phyloP scores from a whole-genome alignment of 2,888 invertebrate genomes.

The Malacosoma neustria region DNA sequence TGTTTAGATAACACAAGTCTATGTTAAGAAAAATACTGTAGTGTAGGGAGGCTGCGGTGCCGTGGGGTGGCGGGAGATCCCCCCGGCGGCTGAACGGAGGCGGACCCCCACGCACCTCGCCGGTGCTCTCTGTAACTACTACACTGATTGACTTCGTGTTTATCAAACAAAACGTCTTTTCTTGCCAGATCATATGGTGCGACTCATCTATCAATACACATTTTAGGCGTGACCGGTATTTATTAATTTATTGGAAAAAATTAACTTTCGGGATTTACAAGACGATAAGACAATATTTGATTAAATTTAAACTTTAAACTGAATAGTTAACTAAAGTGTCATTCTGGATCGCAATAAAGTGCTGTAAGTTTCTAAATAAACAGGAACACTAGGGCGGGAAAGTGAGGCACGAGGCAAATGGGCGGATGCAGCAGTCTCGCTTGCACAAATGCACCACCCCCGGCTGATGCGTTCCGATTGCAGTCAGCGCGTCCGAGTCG shows the following conservation, averaged over 20 bases:
- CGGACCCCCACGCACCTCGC: constrained; percentile 32
- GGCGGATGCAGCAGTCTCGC: constrained; percentile 70
- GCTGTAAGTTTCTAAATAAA: constrained; percentile 42
- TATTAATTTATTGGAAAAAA: too few species aligned
- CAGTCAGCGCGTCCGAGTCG: constrained; percentile 59
- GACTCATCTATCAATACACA: neutral
- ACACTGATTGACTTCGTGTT: constrained; percentile 11
- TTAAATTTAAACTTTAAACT: neutral
- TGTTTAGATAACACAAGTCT: neutral
- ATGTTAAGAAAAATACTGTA: constrained; percentile 14
- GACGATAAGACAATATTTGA: too few species aligned
- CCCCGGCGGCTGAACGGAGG: constrained; percentile 44
- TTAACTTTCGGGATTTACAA: too few species aligned
- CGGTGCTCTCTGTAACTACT: constrained; percentile 18
- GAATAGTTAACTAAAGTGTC: constrained; percentile 23
- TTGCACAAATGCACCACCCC: constrained; percentile 71
- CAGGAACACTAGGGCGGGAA: constrained; percentile 65
- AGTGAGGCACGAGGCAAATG: constrained; percentile 68
- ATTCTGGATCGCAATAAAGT: constrained; percentile 18
- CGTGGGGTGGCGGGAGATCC: constrained; percentile 42
- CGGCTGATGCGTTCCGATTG: constrained; percentile 44
- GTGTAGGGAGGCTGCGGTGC: constrained; percentile 31
- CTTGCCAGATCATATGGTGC: neutral
- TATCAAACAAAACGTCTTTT: constrained; percentile 14
- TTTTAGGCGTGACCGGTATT: neutral